Percentiles rank a stretch among this genome's conserved stretches.
These are phyloP conservation scores for Brachyalestes nurse DNA, from an alignment of 2,797 vertebrate genomes.

Conservation along the genomic window DNA sequence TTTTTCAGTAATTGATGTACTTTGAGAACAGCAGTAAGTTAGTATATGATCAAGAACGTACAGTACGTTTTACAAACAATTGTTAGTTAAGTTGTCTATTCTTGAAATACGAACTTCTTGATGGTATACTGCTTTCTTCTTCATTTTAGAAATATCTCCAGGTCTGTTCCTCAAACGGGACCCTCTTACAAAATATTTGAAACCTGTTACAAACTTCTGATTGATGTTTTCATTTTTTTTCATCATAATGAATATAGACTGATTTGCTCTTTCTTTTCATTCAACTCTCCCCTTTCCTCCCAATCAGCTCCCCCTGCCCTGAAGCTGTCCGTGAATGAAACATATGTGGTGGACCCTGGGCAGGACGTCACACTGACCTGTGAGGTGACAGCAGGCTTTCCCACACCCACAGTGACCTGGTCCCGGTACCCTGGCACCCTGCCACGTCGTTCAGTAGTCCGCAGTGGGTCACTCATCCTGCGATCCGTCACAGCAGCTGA, in stretches of 20 bases:
- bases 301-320: conserved; percentile 87
- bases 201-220: not conserved
- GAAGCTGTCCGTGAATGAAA: conserved; percentile 93
- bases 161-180: not conserved
- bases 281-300: not conserved
- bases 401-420: conserved; percentile 87
- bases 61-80: too few species aligned
- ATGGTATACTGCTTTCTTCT: too few species aligned
- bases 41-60: too few species aligned
- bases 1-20: too few species aligned
- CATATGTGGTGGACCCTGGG: conserved; percentile 91
- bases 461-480: conserved; percentile 83
- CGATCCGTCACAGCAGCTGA: conserved; percentile 83
- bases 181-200: not conserved
- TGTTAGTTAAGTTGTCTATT: too few species aligned
- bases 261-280: not conserved
- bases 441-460: conserved; percentile 82
- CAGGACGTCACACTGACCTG: conserved; percentile 90
- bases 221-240: not conserved
- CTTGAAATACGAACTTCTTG: too few species aligned
- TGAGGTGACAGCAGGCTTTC: conserved; percentile 86
- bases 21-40: too few species aligned
- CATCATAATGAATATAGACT: not conserved
- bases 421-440: conserved; percentile 86
- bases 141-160: not conserved